phyloP scores from a whole-genome alignment of 2,888 invertebrate genomes.

The Diadegma fenestrale region DNA sequence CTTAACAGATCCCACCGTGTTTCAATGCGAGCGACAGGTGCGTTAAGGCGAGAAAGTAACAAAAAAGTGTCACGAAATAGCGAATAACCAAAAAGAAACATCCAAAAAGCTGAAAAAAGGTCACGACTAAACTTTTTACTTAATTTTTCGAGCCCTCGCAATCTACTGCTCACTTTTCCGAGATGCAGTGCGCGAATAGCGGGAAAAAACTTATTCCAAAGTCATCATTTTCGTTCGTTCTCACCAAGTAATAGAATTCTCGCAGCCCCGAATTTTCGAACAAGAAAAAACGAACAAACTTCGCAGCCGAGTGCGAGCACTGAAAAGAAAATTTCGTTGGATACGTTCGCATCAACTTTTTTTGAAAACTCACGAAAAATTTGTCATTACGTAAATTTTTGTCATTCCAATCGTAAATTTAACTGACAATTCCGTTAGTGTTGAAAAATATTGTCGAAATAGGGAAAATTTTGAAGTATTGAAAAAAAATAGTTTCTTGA shows the following conservation, averaged over 20 bases:
- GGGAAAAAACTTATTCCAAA: no score
- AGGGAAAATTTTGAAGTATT: no score
- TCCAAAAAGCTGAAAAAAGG: not conserved
- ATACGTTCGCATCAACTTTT: no score
- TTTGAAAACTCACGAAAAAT: no score
- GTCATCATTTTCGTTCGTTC: not conserved
- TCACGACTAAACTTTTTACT: not conserved
- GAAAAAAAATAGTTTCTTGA: no score
- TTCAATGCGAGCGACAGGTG: conserved; percentile 20
- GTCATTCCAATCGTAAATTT: no score
- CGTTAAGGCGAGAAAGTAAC: not conserved
- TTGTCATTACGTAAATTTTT: no score
- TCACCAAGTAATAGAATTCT: not conserved
- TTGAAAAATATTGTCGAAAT: no score
- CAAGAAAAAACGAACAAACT: not conserved
- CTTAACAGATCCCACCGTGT: conserved; percentile 31
- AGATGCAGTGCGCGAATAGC: not conserved
- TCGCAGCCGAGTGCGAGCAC: not conserved
- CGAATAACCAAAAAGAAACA: not conserved
- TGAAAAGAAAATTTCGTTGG: no score
- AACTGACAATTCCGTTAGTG: no score
- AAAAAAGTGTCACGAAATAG: not conserved
- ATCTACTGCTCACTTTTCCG: not conserved
- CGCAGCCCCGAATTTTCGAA: not conserved
- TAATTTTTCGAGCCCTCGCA: not conserved